A percentile compares a stretch with the other conserved stretches of the same genome.
Conservation (phyloP, 2,113 vertebrate species). For the Craseonycteris thonglongyai region DNA sequence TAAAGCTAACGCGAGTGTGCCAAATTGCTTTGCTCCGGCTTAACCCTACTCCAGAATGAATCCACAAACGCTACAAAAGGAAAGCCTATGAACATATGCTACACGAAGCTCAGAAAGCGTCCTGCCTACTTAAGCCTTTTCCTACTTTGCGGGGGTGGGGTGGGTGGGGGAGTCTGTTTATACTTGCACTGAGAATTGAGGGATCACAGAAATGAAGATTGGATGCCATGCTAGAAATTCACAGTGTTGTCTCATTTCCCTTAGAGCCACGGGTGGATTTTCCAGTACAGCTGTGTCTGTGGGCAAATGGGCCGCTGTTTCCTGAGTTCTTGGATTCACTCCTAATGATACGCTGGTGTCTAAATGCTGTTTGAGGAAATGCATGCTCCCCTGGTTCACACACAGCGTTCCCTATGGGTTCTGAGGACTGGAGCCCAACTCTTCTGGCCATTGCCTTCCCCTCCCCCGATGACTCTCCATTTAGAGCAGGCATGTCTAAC, state of each 20-base stretch:
- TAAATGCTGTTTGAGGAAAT: slow-evolving; percentile 4
- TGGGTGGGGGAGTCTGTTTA: slow-evolving; percentile 58
- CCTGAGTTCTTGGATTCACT: slow-evolving; percentile 18
- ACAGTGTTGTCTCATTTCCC: slow-evolving; percentile 55
- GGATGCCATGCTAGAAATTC: slow-evolving; percentile 45
- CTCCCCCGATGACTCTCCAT: background rate
- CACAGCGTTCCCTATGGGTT: background rate
- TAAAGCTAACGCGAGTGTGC: slow-evolving; percentile 74
- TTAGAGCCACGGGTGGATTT: background rate
- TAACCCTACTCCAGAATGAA: slow-evolving; percentile 75
- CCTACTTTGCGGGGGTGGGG: slow-evolving; percentile 51
- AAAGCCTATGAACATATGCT: slow-evolving; percentile 66
- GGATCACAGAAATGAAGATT: slow-evolving; percentile 57
- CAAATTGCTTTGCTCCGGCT: slow-evolving; percentile 80
- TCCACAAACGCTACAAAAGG: slow-evolving; percentile 75
- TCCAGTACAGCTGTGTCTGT: slow-evolving; percentile 4
- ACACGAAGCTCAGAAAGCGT: slow-evolving; percentile 65
- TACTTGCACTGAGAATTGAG: slow-evolving; percentile 59
- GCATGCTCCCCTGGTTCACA: background rate
- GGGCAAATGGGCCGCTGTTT: background rate
- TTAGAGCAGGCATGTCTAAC: too few species aligned
- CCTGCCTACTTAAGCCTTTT: slow-evolving; percentile 75
- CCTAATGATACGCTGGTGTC: background rate
- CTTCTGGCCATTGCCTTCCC: background rate
- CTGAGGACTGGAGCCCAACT: background rate